phyloP scores from a whole-genome alignment of 2,888 invertebrate species.

The Caenorhabditis macrosperma region DNA sequence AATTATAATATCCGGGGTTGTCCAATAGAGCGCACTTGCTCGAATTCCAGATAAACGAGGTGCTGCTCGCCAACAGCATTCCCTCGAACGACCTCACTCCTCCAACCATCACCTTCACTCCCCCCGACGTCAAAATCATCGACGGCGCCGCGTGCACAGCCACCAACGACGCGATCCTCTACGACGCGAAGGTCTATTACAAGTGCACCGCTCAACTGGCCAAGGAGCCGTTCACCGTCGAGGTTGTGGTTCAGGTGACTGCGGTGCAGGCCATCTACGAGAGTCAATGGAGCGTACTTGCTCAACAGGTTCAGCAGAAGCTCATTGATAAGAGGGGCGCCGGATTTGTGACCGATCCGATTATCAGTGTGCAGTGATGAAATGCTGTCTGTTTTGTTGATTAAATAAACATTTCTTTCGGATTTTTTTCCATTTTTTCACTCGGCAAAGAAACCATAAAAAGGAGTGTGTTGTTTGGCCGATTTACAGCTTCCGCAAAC shows the following conservation, averaged over 20 bases:
- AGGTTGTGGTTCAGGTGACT: slow-evolving; percentile 20
- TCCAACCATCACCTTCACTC: slow-evolving; percentile 9
- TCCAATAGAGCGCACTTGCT: no score
- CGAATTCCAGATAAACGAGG: slow-evolving; percentile 37
- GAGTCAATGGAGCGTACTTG: slow-evolving; percentile 37
- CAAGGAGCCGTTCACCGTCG: neutral
- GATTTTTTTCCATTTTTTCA: neutral
- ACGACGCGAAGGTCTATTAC: neutral
- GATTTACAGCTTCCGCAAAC: slow-evolving; percentile 12
- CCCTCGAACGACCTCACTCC: slow-evolving; percentile 35
- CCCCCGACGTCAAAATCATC: neutral
- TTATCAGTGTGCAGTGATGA: slow-evolving; percentile 27
- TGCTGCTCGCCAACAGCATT: slow-evolving; percentile 36
- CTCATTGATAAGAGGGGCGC: slow-evolving; percentile 12
- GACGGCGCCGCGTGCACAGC: neutral
- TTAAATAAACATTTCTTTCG: neutral
- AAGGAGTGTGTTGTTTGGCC: slow-evolving; percentile 7
- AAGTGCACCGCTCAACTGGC: neutral
- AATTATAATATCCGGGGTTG: no score
- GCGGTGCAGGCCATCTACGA: slow-evolving; percentile 32
- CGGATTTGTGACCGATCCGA: neutral
- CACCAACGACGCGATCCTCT: neutral
- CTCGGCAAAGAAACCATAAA: neutral
- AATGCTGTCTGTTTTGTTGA: neutral
- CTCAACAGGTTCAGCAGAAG: slow-evolving; percentile 24